Conservation (phyloP, 2,888 invertebrate species). For the Chesias legatella region DNA sequence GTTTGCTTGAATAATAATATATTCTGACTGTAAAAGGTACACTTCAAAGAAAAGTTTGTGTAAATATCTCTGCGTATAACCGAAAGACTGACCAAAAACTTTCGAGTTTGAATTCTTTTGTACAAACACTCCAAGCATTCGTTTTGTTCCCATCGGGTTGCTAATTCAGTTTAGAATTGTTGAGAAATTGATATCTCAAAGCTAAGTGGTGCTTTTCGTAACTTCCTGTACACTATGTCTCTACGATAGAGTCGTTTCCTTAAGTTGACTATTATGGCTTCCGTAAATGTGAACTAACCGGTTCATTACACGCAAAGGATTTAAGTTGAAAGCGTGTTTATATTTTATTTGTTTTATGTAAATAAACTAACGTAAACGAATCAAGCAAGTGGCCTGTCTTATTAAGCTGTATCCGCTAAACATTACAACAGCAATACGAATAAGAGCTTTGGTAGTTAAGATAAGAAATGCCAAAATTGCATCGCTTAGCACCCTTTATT, state of each 20-base stretch:
- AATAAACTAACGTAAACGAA: too few species aligned
- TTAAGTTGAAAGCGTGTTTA: too few species aligned
- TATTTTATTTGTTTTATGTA: not conserved
- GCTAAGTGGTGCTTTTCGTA: constrained; percentile 7
- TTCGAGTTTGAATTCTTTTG: constrained; percentile 10
- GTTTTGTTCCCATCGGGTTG: not conserved
- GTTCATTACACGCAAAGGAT: not conserved
- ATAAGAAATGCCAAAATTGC: too few species aligned
- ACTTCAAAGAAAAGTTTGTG: constrained; percentile 10
- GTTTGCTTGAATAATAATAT: constrained; percentile 10
- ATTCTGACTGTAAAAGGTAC: constrained; percentile 5
- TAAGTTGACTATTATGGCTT: constrained; percentile 7
- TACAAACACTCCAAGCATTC: constrained; percentile 2
- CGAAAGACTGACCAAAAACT: constrained; percentile 9
- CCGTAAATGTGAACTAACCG: constrained; percentile 3
- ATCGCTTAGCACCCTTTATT: too few species aligned
- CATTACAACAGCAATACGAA: too few species aligned
- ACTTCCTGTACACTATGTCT: constrained; percentile 3
- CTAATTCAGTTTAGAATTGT: constrained; percentile 3
- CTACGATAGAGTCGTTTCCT: constrained; percentile 7
- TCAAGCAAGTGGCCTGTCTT: too few species aligned
- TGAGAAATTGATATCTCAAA: not conserved
- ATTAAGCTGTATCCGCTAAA: too few species aligned
- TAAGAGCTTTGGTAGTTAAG: too few species aligned
- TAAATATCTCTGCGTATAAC: constrained; percentile 12